phyloP scores from a whole-genome alignment of 2,797 vertebrate species.

The Orientallactaga sibirica region DNA sequence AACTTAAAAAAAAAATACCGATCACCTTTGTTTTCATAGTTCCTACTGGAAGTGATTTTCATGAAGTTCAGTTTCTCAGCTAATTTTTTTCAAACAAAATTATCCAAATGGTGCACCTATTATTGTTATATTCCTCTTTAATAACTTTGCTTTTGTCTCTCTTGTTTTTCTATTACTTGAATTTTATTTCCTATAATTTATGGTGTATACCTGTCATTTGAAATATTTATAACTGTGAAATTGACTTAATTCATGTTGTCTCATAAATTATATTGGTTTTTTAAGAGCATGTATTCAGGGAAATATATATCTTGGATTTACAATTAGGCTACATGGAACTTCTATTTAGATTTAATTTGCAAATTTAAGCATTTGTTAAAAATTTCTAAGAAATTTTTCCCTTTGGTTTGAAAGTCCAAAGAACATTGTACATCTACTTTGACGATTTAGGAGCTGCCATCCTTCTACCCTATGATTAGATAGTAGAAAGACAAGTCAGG shows the following conservation, averaged over 20 bases:
- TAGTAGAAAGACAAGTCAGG: constrained; percentile 2
- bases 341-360: constrained; percentile 84
- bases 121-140: constrained; percentile 87
- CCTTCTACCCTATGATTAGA: constrained; percentile 73
- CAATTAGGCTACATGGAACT: constrained; percentile 79
- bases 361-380: constrained; percentile 82
- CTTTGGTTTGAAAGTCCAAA: constrained; percentile 78
- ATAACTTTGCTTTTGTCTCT: constrained; percentile 91
- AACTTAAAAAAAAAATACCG: constrained; percentile 59
- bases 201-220: constrained; percentile 95
- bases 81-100: constrained; percentile 75
- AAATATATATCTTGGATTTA: constrained; percentile 87
- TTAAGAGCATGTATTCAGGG: constrained; percentile 87
- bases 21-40: constrained; percentile 54
- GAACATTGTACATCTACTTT: constrained; percentile 74
- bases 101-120: constrained; percentile 86
- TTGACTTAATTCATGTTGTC: constrained; percentile 91
- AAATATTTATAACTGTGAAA: constrained; percentile 99
- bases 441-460: constrained; percentile 87
- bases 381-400: constrained; percentile 82
- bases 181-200: constrained; percentile 91
- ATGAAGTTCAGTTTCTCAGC: constrained; percentile 77
- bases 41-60: constrained; percentile 71
- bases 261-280: constrained; percentile 88
- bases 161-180: constrained; percentile 96